Conservation (phyloP, 2,113 vertebrate genomes). For the Hiodon tergisus region DNA sequence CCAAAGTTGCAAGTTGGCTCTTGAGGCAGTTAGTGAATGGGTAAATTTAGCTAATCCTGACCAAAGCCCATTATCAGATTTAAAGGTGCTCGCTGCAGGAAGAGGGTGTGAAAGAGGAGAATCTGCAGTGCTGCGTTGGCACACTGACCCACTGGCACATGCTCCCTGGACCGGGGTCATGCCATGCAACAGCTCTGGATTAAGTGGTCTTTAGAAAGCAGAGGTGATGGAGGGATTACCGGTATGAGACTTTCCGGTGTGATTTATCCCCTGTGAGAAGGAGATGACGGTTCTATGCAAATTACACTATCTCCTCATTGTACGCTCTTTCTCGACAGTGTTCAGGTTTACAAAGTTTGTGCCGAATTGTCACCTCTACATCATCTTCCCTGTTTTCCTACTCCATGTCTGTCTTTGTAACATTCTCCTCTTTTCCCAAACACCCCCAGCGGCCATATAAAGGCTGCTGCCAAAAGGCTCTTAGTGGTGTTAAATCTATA, state of each 20-base stretch:
- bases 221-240: slow-evolving; percentile 36
- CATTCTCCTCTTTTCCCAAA: not conserved
- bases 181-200: slow-evolving; percentile 34
- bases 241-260: not conserved
- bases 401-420: not conserved
- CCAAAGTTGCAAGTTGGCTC: too few relatives aligned
- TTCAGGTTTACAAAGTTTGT: not conserved
- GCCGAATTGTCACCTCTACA: not conserved
- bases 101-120: not conserved
- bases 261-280: too few relatives aligned
- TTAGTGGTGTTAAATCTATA: too few relatives aligned
- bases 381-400: not conserved
- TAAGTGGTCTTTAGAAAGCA: slow-evolving; percentile 29
- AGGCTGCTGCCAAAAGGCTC: too few relatives aligned
- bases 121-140: slow-evolving; percentile 20
- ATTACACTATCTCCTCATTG: slow-evolving; percentile 21
- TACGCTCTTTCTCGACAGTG: slow-evolving; percentile 12
- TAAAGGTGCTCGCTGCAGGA: too few relatives aligned
- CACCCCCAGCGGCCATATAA: not conserved
- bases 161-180: slow-evolving; percentile 4
- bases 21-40: too few relatives aligned
- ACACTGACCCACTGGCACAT: slow-evolving; percentile 28
- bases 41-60: not conserved
- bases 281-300: too few relatives aligned
- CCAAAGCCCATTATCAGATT: not conserved